Evolutionary conservation across 2,888 invertebrate species (phyloP).

Genomic region (Xanthorhoe spadicearia): DNA sequence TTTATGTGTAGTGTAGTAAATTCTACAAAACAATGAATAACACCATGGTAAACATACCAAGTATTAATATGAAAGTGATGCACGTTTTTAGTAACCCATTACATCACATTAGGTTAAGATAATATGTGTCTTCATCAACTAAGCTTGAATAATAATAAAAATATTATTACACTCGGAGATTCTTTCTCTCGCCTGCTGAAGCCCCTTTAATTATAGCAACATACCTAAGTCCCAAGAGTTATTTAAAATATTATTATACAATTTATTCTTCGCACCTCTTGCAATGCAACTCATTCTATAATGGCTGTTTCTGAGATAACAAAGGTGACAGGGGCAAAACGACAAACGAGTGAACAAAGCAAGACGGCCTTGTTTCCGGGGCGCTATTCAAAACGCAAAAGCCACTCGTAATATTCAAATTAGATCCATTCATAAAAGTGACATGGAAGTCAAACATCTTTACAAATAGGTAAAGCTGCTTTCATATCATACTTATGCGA

Average conservation of each 20-base stretch:
- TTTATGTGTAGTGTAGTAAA: too few relatives aligned
- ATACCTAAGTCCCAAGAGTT: not conserved
- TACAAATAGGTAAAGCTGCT: constrained; percentile 4
- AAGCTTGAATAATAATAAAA: too few relatives aligned
- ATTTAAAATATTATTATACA: not conserved
- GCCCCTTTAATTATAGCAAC: not conserved
- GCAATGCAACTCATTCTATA: not conserved
- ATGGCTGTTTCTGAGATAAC: not conserved
- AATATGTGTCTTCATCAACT: too few relatives aligned
- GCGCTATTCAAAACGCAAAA: constrained; percentile 31
- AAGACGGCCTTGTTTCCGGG: constrained; percentile 25
- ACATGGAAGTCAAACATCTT: constrained; percentile 29
- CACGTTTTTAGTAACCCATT: too few relatives aligned
- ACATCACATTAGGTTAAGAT: too few relatives aligned
- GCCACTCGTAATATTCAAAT: constrained; percentile 37
- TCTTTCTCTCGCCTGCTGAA: not conserved
- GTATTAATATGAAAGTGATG: too few relatives aligned
- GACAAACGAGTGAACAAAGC: constrained; percentile 33
- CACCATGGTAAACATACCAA: too few relatives aligned
- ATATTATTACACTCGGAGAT: not conserved
- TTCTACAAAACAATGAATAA: too few relatives aligned
- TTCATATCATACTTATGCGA: constrained; percentile 5
- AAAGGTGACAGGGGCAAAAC: constrained; percentile 26
- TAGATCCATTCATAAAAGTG: constrained; percentile 27
- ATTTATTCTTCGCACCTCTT: not conserved